A percentile compares a stretch with the other conserved stretches of the same genome.
Evolutionary conservation across 2,797 vertebrate genomes (phyloP).

Genomic region (Liparis tanakae): DNA sequence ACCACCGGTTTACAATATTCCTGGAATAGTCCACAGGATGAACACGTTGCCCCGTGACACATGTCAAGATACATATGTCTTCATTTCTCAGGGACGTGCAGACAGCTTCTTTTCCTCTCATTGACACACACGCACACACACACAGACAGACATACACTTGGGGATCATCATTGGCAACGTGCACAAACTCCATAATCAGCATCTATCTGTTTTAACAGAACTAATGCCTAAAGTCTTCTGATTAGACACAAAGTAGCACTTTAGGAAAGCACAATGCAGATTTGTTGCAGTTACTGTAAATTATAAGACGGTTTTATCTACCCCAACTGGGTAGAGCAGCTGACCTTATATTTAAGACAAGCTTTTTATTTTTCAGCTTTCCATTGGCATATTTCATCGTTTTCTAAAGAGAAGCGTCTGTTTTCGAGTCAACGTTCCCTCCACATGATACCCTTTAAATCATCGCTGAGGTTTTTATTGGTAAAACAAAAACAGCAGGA

Average conservation of each 20-base stretch:
- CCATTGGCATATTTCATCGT: neutral
- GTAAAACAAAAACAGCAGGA: neutral
- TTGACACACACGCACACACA: neutral
- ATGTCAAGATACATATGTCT: conserved; percentile 40
- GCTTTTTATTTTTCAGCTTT: neutral
- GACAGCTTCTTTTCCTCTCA: conserved; percentile 31
- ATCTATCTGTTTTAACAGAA: neutral
- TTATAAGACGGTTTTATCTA: neutral
- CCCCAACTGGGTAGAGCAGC: neutral
- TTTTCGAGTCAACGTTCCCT: neutral
- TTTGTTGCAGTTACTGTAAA: neutral
- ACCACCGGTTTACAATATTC: conserved; percentile 38
- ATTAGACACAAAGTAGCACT: neutral
- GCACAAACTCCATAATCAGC: neutral
- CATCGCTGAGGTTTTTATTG: neutral
- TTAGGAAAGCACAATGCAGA: neutral
- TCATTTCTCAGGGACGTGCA: conserved; percentile 25
- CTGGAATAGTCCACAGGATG: conserved; percentile 10
- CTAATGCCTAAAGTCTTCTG: neutral
- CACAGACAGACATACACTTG: neutral
- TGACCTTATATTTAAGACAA: neutral
- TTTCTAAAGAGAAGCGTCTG: neutral
- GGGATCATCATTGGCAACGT: neutral
- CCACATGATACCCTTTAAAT: neutral
- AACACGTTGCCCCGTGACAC: conserved; percentile 26